Evolutionary conservation across 2,888 invertebrate species (phyloP).

Genomic region (Bombyx huttoni): DNA sequence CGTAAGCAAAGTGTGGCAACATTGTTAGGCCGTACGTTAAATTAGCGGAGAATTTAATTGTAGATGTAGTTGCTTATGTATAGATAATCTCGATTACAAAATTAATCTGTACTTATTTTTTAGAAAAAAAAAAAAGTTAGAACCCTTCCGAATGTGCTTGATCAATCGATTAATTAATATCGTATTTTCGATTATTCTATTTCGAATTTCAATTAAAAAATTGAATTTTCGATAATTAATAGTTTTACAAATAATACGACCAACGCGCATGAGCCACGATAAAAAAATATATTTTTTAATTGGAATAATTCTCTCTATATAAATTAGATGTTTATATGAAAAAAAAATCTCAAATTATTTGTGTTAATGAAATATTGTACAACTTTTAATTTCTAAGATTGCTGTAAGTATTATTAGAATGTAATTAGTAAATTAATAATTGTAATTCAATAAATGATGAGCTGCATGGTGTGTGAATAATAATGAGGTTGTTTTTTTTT

Average conservation of each 20-base stretch:
- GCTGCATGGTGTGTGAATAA: slow-evolving; percentile 67
- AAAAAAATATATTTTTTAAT: slow-evolving; percentile 38
- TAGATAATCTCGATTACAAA: slow-evolving; percentile 11
- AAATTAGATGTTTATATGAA: slow-evolving; percentile 55
- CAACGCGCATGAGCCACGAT: background rate
- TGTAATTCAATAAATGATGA: slow-evolving; percentile 65
- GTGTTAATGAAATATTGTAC: slow-evolving; percentile 68
- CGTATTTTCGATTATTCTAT: background rate
- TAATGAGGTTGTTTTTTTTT: slow-evolving; percentile 68
- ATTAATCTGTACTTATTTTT: background rate
- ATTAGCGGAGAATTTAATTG: background rate
- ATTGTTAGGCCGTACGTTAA: slow-evolving; percentile 2
- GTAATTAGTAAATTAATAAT: slow-evolving; percentile 65
- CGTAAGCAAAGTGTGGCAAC: background rate
- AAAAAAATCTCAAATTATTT: slow-evolving; percentile 68
- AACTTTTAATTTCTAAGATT: slow-evolving; percentile 60
- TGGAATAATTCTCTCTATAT: slow-evolving; percentile 66
- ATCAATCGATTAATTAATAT: background rate
- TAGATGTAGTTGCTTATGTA: background rate
- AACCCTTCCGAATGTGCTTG: background rate
- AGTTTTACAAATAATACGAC: too few species aligned
- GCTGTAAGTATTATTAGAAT: slow-evolving; percentile 71
- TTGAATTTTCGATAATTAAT: too few species aligned
- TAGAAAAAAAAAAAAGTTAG: background rate
- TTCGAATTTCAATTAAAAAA: background rate